Evolutionary conservation across 2,113 vertebrate genomes (phyloP), one percentile per base, ranked within the genome.

Genomic region (Andinoacara biseriatus): DNA sequence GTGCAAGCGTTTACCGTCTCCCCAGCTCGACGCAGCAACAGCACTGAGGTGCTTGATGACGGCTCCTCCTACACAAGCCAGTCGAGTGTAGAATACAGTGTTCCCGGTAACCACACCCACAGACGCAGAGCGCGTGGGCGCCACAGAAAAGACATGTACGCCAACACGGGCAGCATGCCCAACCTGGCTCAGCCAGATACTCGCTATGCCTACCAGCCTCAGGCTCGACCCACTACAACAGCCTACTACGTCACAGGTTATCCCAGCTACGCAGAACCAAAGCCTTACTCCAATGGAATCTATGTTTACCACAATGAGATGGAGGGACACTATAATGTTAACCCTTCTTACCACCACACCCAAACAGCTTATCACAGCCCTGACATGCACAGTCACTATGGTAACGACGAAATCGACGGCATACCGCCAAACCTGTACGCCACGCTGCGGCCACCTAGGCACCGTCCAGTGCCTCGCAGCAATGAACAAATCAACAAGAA

Each of bases 21-120:
- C 1, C 94, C 96, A 7, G 94, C 96, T 54, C 96, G 97, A 43
- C 96, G 97, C 62, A 99, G 98, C 93, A 99, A 96, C 95, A 99
- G 98, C 95, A 99, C 98, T 0, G 98, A 99, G 90, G 91, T 99
- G 84, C 96, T 99, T 0, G 98, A 99, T 0, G 98, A 99, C 0
- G 97, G 97, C 0, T 99, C 98, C 0, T 99, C 98, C 80, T 97
- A 98, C 93, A 99, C 98, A 7, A 99, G 98, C 93, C 98, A 99
- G 81, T 99, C 98, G 0, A 99, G 98, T 1, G 82, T 96, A 0
- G 98, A 99, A 63, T 98, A 96, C 93, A 96, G 93, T 0, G 87
- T 0, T 90, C 96, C 46, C 18, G 80, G 92, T 76, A 31, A 94
- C 60, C 97, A 95, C 94, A 95, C 94, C 72, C 96, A 96, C 43